phyloP scores from a whole-genome alignment of 2,888 invertebrate species.

The Candidula unifasciata region DNA sequence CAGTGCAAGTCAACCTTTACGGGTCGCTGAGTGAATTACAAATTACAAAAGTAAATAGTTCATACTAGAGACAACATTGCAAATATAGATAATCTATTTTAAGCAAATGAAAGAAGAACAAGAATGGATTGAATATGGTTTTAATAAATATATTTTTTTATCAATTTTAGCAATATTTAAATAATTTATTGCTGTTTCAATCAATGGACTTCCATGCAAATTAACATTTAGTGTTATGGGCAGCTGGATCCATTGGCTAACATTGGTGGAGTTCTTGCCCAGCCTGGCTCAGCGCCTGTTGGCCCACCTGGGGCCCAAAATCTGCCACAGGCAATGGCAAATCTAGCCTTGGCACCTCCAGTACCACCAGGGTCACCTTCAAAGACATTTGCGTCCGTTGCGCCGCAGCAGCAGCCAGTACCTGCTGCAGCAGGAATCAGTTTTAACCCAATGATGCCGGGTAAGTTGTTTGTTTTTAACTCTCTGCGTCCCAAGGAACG shows the following conservation, averaged over 20 bases:
- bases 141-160: too few relatives aligned
- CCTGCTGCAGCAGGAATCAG: slow-evolving; percentile 46
- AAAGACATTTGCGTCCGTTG: slow-evolving; percentile 67
- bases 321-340: slow-evolving; percentile 53
- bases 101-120: too few relatives aligned
- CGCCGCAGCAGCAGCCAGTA: slow-evolving; percentile 56
- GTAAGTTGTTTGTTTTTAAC: neutral
- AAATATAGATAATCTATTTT: too few relatives aligned
- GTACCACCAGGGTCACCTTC: slow-evolving; percentile 71
- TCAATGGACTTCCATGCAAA: neutral
- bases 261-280: slow-evolving; percentile 51
- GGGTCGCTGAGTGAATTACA: too few relatives aligned
- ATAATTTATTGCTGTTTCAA: too few relatives aligned
- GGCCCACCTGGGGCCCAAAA: slow-evolving; percentile 50
- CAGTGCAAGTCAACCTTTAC: too few relatives aligned
- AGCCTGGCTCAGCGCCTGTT: slow-evolving; percentile 42
- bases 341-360: slow-evolving; percentile 51
- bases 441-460: slow-evolving; percentile 53
- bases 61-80: too few relatives aligned
- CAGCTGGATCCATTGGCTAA: slow-evolving; percentile 46
- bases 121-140: too few relatives aligned
- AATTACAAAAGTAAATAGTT: too few relatives aligned
- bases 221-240: slow-evolving; percentile 20
- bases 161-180: too few relatives aligned
- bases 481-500: neutral